Evolutionary conservation across 2,113 vertebrate genomes (phyloP).

Genomic region (Eleginops maclovinus): DNA sequence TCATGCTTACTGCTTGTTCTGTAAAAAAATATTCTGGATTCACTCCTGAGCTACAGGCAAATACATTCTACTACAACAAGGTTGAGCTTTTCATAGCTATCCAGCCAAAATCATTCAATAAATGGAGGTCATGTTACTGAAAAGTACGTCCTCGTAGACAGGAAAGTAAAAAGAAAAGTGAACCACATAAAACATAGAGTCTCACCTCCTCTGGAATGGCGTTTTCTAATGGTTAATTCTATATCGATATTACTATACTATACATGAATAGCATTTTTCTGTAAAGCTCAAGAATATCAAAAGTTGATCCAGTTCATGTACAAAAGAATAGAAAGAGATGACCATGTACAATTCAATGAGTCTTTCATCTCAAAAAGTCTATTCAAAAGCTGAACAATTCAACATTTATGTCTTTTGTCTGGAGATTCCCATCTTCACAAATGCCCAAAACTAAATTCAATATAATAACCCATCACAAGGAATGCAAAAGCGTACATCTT

Average conservation of each 20-base stretch:
- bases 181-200: neutral
- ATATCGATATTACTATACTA: neutral
- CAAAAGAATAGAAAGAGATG: no score
- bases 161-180: neutral
- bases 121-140: neutral
- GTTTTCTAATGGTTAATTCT: neutral
- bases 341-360: neutral
- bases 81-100: neutral
- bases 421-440: neutral
- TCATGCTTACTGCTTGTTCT: neutral
- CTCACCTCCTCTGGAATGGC: neutral
- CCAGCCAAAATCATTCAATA: neutral
- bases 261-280: no score
- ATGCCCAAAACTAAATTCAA: neutral
- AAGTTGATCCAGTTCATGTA: no score
- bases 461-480: no score
- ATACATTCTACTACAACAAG: neutral
- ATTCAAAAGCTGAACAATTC: neutral
- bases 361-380: neutral
- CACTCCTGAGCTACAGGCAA: neutral
- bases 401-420: neutral
- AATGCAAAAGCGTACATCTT: neutral
- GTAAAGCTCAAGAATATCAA: no score
- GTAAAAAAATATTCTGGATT: neutral
- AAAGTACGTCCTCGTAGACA: neutral